Conservation (phyloP, 2,113 vertebrate genomes). For the Labeo rohita region DNA sequence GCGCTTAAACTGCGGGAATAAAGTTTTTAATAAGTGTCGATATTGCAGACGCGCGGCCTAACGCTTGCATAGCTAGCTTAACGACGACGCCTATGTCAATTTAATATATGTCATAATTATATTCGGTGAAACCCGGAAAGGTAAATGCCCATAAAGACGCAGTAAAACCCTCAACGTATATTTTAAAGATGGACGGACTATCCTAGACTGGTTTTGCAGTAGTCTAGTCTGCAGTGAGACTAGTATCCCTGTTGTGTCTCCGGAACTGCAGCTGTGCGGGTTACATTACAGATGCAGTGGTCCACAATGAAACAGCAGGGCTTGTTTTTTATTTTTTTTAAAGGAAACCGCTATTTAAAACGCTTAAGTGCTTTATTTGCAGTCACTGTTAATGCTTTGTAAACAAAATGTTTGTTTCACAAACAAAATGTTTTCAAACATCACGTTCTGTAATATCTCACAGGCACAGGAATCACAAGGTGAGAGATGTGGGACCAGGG, state of each 20-base stretch:
- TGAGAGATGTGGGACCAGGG: conserved; percentile 98
- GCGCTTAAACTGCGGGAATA: background rate
- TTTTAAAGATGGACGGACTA: background rate
- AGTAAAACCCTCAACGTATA: background rate
- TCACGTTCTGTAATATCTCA: background rate
- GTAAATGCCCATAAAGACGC: background rate
- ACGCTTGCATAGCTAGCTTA: background rate
- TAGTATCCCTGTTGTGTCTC: background rate
- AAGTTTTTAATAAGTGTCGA: background rate
- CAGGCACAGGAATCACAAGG: conserved; percentile 41
- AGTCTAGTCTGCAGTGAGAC: background rate
- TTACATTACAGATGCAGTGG: background rate
- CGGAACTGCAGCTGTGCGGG: background rate
- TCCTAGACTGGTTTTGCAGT: background rate
- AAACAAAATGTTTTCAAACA: background rate
- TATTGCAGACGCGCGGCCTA: background rate
- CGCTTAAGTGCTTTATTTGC: background rate
- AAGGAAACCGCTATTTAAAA: background rate
- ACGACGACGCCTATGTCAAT: background rate
- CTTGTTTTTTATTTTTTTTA: background rate
- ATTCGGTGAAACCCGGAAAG: background rate
- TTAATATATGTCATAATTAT: background rate
- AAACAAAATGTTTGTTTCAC: background rate
- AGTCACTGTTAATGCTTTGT: background rate
- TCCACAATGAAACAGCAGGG: background rate